Evolutionary conservation across 2,888 invertebrate genomes (phyloP).

Genomic region (Sphinx pinastri): DNA sequence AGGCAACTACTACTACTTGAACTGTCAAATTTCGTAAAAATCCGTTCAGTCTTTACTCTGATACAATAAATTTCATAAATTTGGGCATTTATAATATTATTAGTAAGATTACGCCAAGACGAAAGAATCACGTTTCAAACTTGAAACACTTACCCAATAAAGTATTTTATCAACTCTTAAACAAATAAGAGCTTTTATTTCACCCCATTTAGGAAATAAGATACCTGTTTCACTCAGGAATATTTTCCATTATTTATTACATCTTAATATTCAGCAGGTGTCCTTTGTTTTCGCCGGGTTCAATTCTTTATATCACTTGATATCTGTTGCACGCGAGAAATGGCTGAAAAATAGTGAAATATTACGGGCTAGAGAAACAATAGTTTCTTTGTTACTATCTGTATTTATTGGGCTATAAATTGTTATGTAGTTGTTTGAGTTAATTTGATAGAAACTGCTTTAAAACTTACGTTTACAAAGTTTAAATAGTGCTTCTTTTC

Average conservation of each 20-base stretch:
- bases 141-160: too few relatives aligned
- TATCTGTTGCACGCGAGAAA: conserved; percentile 39
- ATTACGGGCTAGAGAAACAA: not conserved
- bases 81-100: too few relatives aligned
- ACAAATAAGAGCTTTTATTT: not conserved
- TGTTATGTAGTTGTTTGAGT: not conserved
- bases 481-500: not conserved
- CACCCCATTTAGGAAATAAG: not conserved
- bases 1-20: too few relatives aligned
- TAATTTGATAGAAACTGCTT: not conserved
- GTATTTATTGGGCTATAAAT: not conserved
- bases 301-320: conserved; percentile 45
- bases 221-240: not conserved
- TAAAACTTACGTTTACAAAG: not conserved
- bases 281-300: conserved; percentile 41
- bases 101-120: too few relatives aligned
- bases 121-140: too few relatives aligned
- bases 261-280: conserved; percentile 47
- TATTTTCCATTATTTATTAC: conserved; percentile 38
- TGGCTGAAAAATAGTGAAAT: not conserved
- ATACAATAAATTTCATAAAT: too few relatives aligned
- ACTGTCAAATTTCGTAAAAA: too few relatives aligned
- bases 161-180: too few relatives aligned
- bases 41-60: too few relatives aligned
- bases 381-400: not conserved